These are phyloP conservation scores for Epinephelus fuscoguttatus DNA, from an alignment of 2,113 vertebrate genomes.

Conservation along the genomic window DNA sequence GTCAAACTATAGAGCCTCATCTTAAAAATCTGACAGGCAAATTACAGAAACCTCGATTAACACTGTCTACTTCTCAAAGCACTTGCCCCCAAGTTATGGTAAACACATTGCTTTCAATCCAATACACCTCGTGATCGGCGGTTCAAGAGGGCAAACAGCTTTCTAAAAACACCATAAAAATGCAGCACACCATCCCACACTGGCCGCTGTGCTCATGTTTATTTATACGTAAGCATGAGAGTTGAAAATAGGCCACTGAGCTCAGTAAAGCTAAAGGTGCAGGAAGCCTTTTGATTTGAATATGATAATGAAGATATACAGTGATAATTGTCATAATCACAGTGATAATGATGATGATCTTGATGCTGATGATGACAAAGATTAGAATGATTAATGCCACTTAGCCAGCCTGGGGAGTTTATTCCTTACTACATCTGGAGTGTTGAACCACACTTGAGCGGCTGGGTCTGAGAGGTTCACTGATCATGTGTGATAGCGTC, in stretches of 20 bases:
- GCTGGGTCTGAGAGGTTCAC: slow-evolving; percentile 56
- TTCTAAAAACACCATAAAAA: slow-evolving; percentile 37
- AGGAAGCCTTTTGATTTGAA: slow-evolving; percentile 10
- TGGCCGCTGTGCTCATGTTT: slow-evolving; percentile 45
- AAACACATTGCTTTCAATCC: slow-evolving; percentile 12
- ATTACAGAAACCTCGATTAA: slow-evolving; percentile 37
- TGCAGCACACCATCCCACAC: slow-evolving; percentile 11
- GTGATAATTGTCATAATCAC: slow-evolving; percentile 50
- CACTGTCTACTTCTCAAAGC: slow-evolving; percentile 28
- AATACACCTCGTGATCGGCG: background rate
- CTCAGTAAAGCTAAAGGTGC: slow-evolving; percentile 25
- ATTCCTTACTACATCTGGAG: slow-evolving; percentile 9
- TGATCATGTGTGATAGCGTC: slow-evolving; percentile 55
- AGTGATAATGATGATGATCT: slow-evolving; percentile 44
- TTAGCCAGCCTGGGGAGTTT: slow-evolving; percentile 27
- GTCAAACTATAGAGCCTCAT: slow-evolving; percentile 29
- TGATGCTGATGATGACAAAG: slow-evolving; percentile 40
- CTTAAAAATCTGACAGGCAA: slow-evolving; percentile 44
- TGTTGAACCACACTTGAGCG: slow-evolving; percentile 39
- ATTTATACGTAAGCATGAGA: slow-evolving; percentile 44
- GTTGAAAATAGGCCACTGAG: slow-evolving; percentile 13
- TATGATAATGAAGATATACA: slow-evolving; percentile 52
- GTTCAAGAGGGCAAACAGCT: slow-evolving; percentile 44
- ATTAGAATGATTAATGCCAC: slow-evolving; percentile 55
- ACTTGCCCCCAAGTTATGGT: slow-evolving; percentile 18